Percentiles rank a stretch among this genome's conserved stretches.
These are phyloP conservation scores for Shinisaurus crocodilurus DNA, from an alignment of 2,113 vertebrate species.

Conservation along the genomic window DNA sequence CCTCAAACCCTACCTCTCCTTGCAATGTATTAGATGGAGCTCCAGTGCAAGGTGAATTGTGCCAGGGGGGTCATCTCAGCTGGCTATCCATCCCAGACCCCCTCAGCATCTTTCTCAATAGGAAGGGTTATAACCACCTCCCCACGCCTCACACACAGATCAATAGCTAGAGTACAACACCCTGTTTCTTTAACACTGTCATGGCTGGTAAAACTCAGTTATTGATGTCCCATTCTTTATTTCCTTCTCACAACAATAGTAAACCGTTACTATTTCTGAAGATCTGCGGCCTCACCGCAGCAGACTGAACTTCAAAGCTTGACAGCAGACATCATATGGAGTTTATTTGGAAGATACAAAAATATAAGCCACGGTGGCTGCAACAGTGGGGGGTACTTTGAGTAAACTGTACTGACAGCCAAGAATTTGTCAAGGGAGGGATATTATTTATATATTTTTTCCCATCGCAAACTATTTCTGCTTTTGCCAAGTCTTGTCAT, in stretches of 20 bases:
- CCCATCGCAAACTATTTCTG: constrained; percentile 52
- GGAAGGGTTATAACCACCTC: neutral
- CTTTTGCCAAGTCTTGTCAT: constrained; percentile 50
- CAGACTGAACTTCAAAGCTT: constrained; percentile 74
- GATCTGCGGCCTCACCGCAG: constrained; percentile 62
- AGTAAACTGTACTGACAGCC: constrained; percentile 58
- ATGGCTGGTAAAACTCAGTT: neutral
- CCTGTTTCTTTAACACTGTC: neutral
- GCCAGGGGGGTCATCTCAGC: neutral
- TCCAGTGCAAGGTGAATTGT: neutral
- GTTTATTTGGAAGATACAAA: constrained; percentile 65
- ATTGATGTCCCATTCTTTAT: neutral
- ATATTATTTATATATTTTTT: constrained; percentile 55
- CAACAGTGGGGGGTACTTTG: constrained; percentile 59
- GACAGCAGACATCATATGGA: constrained; percentile 63
- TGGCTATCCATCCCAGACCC: neutral
- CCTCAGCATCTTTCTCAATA: neutral
- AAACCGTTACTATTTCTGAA: constrained; percentile 74
- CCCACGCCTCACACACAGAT: neutral
- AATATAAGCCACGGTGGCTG: constrained; percentile 63
- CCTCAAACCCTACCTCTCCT: neutral
- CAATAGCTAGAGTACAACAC: neutral
- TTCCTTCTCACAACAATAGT: neutral
- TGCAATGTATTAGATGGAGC: neutral
- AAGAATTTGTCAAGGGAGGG: constrained; percentile 59